phyloP scores from a whole-genome alignment of 2,797 vertebrate species.

The Ataeniobius toweri region DNA sequence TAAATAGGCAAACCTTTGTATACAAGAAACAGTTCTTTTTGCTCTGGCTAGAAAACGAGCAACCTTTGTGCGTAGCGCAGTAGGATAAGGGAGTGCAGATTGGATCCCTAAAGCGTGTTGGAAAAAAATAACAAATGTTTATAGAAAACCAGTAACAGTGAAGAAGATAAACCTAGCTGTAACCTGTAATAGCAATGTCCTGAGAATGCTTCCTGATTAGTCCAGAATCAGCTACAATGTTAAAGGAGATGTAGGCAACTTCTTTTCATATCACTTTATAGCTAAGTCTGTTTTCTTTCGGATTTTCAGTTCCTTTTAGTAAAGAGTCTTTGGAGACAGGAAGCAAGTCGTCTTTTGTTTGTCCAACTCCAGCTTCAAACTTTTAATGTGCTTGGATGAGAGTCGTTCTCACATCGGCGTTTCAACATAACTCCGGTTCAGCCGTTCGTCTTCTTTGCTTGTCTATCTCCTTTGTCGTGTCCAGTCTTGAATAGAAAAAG shows the following conservation, averaged over 20 bases:
- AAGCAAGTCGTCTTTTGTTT: slow-evolving; percentile 43
- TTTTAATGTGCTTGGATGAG: slow-evolving; percentile 48
- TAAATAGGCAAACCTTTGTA: slow-evolving; percentile 89
- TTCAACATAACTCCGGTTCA: slow-evolving; percentile 53
- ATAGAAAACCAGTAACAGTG: slow-evolving; percentile 57
- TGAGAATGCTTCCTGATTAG: slow-evolving; percentile 79
- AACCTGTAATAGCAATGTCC: slow-evolving; percentile 78
- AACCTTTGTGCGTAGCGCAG: slow-evolving; percentile 61
- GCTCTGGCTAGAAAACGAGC: slow-evolving; percentile 52
- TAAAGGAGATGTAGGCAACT: slow-evolving; percentile 55
- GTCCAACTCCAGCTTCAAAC: slow-evolving; percentile 38
- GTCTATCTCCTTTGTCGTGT: slow-evolving; percentile 28
- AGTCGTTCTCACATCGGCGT: slow-evolving; percentile 50
- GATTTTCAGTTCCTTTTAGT: slow-evolving; percentile 49
- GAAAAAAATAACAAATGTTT: slow-evolving; percentile 52
- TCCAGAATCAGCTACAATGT: slow-evolving; percentile 75
- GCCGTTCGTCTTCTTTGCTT: slow-evolving; percentile 32
- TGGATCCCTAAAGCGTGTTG: slow-evolving; percentile 60
- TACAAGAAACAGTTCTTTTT: slow-evolving; percentile 62
- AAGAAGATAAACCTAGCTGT: slow-evolving; percentile 56
- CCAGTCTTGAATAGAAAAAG: slow-evolving; percentile 41
- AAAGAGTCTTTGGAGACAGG: slow-evolving; percentile 71
- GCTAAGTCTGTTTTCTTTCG: slow-evolving; percentile 21
- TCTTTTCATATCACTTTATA: too few species aligned
- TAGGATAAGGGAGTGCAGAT: slow-evolving; percentile 74